These are phyloP conservation scores for Parnassius smintheus DNA, from an alignment of 2,888 invertebrate genomes.

Conservation along the genomic window DNA sequence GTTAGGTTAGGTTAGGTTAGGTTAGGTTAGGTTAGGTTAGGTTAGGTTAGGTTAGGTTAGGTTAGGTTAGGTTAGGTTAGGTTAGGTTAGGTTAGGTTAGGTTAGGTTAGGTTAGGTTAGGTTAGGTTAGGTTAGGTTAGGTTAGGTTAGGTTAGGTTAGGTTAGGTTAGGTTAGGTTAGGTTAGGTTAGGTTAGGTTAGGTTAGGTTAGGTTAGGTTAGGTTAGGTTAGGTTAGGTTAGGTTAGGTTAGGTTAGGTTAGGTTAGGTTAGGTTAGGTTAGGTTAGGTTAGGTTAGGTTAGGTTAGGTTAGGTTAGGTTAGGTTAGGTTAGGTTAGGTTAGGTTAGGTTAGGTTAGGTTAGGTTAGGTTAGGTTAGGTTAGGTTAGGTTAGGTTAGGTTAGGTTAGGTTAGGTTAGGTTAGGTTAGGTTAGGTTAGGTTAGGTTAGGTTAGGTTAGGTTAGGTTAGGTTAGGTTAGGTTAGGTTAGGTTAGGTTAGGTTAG, in stretches of 20 bases:
- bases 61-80: no score
- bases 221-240: neutral
- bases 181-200: constrained; percentile 30
- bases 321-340: neutral
- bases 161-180: constrained; percentile 31
- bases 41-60: neutral
- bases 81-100: no score
- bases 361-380: constrained; percentile 18
- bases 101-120: no score
- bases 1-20: neutral
- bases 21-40: neutral
- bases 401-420: constrained; percentile 16
- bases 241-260: no score
- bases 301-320: no score
- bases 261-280: no score
- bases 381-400: constrained; percentile 17
- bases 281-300: no score
- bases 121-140: constrained; percentile 2
- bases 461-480: constrained; percentile 9
- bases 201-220: constrained; percentile 22
- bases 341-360: constrained; percentile 18
- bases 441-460: constrained; percentile 14
- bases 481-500: constrained; percentile 27
- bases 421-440: constrained; percentile 13
- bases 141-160: constrained; percentile 31